Percentiles rank a stretch among this genome's conserved stretches.
Conservation (phyloP, 2,113 vertebrate genomes). For the Erythrolamprus reginae region DNA sequence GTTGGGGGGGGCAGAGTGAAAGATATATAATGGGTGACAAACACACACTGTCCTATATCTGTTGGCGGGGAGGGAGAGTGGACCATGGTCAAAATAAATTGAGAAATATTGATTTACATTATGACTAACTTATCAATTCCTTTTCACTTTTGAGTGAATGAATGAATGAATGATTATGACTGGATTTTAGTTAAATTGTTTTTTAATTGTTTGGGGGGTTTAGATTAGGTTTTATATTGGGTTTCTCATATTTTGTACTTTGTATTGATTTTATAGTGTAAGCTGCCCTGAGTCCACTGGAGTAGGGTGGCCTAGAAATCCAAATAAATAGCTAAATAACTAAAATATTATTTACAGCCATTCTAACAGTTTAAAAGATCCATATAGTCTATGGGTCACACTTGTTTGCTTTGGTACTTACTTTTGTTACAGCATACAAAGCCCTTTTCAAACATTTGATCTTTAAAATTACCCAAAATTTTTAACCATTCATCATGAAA, state of each 20-base stretch:
- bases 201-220: no score
- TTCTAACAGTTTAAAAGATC: neutral
- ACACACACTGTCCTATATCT: neutral
- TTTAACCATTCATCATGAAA: neutral
- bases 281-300: no score
- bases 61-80: neutral
- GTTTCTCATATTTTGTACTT: no score
- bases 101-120: neutral
- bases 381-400: neutral
- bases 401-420: neutral
- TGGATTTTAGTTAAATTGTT: no score
- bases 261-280: no score
- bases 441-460: neutral
- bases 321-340: no score
- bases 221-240: no score
- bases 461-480: neutral
- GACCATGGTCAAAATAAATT: neutral
- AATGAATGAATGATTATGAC: no score
- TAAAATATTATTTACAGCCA: neutral
- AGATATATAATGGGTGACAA: neutral
- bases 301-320: no score
- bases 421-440: neutral
- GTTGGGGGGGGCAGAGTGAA: neutral
- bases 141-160: no score
- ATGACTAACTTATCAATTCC: neutral